phyloP scores from a whole-genome alignment of 2,113 vertebrate species.

The Psittacus erithacus region DNA sequence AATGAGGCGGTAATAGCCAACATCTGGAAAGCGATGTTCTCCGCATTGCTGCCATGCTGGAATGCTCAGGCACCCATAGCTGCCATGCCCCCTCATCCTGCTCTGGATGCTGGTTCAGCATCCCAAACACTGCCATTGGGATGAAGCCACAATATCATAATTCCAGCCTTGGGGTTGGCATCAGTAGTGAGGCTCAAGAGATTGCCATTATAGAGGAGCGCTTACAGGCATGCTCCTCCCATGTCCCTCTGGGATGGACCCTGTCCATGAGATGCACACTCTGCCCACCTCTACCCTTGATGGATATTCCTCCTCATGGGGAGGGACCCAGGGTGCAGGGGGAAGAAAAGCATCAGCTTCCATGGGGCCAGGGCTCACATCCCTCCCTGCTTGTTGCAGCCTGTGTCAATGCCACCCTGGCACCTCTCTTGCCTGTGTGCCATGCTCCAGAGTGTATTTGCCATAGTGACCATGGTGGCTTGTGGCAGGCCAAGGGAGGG shows the following conservation, averaged over 20 bases:
- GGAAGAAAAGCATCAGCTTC: neutral
- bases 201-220: fast-evolving
- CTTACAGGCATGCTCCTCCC: fast-evolving
- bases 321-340: neutral
- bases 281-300: neutral
- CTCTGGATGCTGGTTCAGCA: neutral
- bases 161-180: neutral
- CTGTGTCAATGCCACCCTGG: neutral
- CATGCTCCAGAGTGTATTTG: fast-evolving
- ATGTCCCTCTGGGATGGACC: neutral
- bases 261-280: neutral
- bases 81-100: neutral
- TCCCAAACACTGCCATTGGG: neutral
- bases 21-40: neutral
- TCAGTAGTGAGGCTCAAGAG: neutral
- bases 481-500: neutral
- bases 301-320: neutral
- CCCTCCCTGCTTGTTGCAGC: neutral
- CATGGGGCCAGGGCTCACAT: fast-evolving
- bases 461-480: fast-evolving
- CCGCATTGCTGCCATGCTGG: fast-evolving
- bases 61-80: neutral
- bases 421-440: neutral
- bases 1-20: neutral
- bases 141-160: neutral